These are phyloP conservation scores for Agapornis canus DNA, from an alignment of 2,797 vertebrate species.

Conservation along the genomic window DNA sequence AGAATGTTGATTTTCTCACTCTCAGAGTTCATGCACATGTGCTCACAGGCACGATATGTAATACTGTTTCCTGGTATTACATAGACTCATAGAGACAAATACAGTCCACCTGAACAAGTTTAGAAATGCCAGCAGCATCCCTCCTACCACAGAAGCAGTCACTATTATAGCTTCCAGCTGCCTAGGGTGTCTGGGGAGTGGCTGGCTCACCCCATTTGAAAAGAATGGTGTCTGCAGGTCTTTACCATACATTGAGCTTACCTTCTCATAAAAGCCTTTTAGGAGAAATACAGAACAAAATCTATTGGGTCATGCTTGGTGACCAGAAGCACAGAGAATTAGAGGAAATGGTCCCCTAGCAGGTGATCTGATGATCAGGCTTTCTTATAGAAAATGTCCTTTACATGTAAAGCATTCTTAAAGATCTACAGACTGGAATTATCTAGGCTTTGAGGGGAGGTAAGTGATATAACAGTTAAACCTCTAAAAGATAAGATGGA, in stretches of 20 bases:
- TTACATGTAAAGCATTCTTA: not conserved
- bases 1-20: not conserved
- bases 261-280: not conserved
- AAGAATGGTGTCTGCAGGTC: not conserved
- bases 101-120: not conserved
- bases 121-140: not conserved
- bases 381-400: not conserved
- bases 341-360: not conserved
- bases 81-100: not conserved
- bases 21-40: not conserved
- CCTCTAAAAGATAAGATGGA: not conserved
- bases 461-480: not conserved
- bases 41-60: not conserved
- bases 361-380: not conserved
- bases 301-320: not conserved
- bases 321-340: not conserved
- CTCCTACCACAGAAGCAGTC: not conserved
- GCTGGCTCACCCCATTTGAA: rapidly evolving
- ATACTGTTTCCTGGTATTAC: not conserved
- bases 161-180: not conserved
- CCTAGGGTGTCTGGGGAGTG: not conserved
- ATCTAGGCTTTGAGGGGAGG: not conserved
- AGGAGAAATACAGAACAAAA: not conserved
- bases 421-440: not conserved
- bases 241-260: not conserved